phyloP scores from a whole-genome alignment of 2,797 vertebrate species.

The Alosa sapidissima region DNA sequence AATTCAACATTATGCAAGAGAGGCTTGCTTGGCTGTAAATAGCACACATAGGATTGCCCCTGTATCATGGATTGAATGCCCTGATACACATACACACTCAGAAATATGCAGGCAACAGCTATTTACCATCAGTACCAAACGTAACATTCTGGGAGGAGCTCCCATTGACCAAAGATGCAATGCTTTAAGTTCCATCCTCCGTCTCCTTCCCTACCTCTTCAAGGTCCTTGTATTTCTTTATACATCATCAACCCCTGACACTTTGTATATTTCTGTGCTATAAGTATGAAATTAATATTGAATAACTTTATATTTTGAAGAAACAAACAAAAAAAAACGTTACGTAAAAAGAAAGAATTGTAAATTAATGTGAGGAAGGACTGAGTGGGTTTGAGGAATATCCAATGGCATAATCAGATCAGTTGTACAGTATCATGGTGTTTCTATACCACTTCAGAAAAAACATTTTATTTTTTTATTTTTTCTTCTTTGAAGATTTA shows the following conservation, averaged over 20 bases:
- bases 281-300: conserved; percentile 77
- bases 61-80: conserved; percentile 57
- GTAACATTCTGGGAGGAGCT: conserved; percentile 65
- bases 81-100: not conserved
- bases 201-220: conserved; percentile 66
- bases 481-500: conserved; percentile 4
- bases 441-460: conserved; percentile 46
- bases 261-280: conserved; percentile 78
- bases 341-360: conserved; percentile 61
- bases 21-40: conserved; percentile 43
- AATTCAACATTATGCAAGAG: not conserved
- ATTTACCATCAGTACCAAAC: conserved; percentile 59
- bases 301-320: conserved; percentile 77
- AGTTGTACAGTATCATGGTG: conserved; percentile 62
- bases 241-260: conserved; percentile 64
- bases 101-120: conserved; percentile 34
- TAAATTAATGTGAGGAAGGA: conserved; percentile 49
- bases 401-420: conserved; percentile 58
- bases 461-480: conserved; percentile 56
- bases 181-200: conserved; percentile 71
- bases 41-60: conserved; percentile 34
- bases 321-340: conserved; percentile 61
- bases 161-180: conserved; percentile 79
- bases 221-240: conserved; percentile 49
- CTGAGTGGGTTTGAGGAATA: conserved; percentile 55